phyloP scores from a whole-genome alignment of 30 jellyfish, hydroid and myxozoan genomes.

The Aurelia sp. region DNA sequence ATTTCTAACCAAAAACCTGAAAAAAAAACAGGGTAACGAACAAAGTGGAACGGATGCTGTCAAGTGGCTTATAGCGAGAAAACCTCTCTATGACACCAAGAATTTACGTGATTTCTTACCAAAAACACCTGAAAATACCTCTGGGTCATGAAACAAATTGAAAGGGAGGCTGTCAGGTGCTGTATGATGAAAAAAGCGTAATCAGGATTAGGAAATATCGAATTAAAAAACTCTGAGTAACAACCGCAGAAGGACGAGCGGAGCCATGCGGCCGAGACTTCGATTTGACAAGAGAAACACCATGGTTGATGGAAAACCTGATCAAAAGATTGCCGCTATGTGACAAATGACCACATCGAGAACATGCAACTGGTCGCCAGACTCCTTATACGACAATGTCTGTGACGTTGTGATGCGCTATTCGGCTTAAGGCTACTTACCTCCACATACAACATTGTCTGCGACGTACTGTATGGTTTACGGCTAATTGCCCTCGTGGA shows the following conservation, averaged over 20 bases:
- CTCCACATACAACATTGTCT: conserved; percentile 55
- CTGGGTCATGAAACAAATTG: neutral
- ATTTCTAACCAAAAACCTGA: neutral
- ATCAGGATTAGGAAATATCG: conserved; percentile 70
- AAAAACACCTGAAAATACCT: neutral
- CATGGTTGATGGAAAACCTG: conserved; percentile 59
- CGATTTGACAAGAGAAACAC: conserved; percentile 70
- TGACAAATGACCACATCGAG: conserved; percentile 83
- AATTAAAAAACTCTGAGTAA: conserved; percentile 56
- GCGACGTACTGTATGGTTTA: neutral
- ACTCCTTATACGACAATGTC: conserved; percentile 57
- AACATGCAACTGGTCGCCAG: conserved; percentile 85
- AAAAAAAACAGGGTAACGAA: neutral
- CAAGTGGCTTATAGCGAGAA: too few species aligned
- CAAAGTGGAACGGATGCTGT: neutral
- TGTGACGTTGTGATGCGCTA: conserved; percentile 8
- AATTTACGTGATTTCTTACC: neutral
- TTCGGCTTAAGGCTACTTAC: too few species aligned
- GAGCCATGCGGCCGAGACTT: conserved; percentile 82
- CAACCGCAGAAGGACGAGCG: conserved; percentile 83
- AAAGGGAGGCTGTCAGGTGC: neutral
- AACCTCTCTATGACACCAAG: too few species aligned
- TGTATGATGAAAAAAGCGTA: conserved; percentile 5
- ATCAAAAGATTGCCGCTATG: conserved; percentile 72
- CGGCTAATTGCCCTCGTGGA: too few species aligned